phyloP scores from a whole-genome alignment of 2,113 vertebrate species.

The Paralichthys olivaceus region DNA sequence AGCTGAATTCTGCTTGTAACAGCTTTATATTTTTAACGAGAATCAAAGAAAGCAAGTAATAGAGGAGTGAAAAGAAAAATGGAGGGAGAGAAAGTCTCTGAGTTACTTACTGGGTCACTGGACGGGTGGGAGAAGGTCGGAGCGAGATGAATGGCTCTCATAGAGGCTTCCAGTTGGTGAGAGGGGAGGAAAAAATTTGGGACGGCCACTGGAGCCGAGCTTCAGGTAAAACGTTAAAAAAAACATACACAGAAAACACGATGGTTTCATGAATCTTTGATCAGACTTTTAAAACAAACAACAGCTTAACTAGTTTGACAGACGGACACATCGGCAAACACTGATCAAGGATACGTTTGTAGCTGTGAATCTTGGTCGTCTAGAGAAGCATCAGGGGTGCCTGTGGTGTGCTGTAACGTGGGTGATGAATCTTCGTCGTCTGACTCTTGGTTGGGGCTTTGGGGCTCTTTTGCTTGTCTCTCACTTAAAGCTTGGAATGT shows the following conservation, averaged over 20 bases:
- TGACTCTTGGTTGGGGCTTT: background rate
- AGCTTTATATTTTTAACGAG: no score
- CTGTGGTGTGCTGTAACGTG: background rate
- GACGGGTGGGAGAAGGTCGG: conserved; percentile 72
- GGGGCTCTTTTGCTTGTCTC: background rate
- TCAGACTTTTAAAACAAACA: background rate
- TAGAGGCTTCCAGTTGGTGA: conserved; percentile 90
- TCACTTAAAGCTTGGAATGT: background rate
- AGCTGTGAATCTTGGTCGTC: conserved; percentile 24
- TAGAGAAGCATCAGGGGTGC: conserved; percentile 7
- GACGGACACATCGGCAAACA: background rate
- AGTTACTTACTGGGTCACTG: conserved; percentile 80
- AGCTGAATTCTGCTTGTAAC: no score
- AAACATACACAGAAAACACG: conserved; percentile 16
- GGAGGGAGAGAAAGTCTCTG: background rate
- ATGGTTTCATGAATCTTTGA: background rate
- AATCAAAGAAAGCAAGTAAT: no score
- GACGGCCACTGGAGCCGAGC: conserved; percentile 79
- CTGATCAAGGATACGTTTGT: conserved; percentile 87
- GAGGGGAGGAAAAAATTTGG: conserved; percentile 95
- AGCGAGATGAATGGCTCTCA: conserved; percentile 86
- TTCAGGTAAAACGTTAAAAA: conserved; percentile 80
- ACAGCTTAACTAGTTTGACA: background rate
- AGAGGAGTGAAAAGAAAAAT: background rate
- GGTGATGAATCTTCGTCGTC: conserved; percentile 12